Percentiles rank a stretch among this genome's conserved stretches.
phyloP scores from a whole-genome alignment of 2,797 vertebrate species.

The Sternotherus odoratus region DNA sequence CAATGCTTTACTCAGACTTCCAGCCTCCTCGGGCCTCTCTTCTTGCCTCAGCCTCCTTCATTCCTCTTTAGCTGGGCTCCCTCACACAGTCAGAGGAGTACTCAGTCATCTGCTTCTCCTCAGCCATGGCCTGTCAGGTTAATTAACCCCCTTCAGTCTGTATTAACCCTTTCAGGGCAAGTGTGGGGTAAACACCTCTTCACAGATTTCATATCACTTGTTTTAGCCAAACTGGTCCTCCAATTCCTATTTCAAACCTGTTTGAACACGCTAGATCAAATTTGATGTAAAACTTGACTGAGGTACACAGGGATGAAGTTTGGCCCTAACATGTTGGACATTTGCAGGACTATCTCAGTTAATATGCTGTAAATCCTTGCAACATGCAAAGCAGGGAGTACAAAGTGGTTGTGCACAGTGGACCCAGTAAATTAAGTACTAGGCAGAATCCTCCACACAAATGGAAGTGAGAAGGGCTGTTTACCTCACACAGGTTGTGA shows the following conservation, averaged over 20 bases:
- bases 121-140: not conserved
- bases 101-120: too few species aligned
- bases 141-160: too few species aligned
- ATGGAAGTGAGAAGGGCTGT: not conserved
- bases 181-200: too few species aligned
- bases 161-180: too few species aligned
- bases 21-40: not conserved
- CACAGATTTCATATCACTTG: not conserved
- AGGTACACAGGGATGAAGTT: not conserved
- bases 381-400: not conserved
- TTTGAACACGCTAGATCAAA: not conserved
- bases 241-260: not conserved
- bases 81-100: too few species aligned
- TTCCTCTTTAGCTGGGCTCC: too few species aligned
- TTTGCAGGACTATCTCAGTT: slow-evolving; percentile 25
- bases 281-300: not conserved
- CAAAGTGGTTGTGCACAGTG: not conserved
- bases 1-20: too few species aligned
- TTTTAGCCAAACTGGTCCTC: slow-evolving; percentile 8
- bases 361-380: fast-evolving
- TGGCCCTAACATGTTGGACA: not conserved
- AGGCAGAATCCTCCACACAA: not conserved
- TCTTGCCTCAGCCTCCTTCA: not conserved
- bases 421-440: not conserved
- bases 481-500: not conserved